Evolutionary conservation across 2,113 vertebrate species (phyloP), one percentile per base, ranked within the genome.

Genomic region (Murina feae): DNA sequence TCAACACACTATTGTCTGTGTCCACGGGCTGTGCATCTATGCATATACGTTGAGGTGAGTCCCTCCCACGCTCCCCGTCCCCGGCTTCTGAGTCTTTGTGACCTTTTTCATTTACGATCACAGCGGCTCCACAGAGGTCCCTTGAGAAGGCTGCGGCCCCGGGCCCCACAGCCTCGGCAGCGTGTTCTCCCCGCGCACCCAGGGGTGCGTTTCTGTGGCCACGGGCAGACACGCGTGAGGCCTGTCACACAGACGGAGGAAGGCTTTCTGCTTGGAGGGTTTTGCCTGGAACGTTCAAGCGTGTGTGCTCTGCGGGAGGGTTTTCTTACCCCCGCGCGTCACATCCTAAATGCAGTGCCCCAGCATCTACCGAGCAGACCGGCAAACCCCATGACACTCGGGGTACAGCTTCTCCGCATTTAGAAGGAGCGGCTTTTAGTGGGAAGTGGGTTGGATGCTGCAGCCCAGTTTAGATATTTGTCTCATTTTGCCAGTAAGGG

Each of bases 341-440:
- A 30, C 83, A 55, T 79, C 94, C 89, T 85, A 72, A 78, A 96
- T 65, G 66, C 91, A 93, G 1, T 74, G 87, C 44, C 66, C 84
- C 82, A 13, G 83, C 93, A 93, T 76, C 94, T 90, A 87, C 30
- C 30, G 78, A 87, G 58, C 14, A 86, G 95, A 93, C 66, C n/a
- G 81, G 81, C 60, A 58, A 55, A 91, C 94, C 53, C 94, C 95
- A 89, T 94, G 87, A 82, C 51, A 84, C 94, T 63, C 44, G 13
- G 35, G 96, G 90, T 93, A 90, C 82, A 71, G 91, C 91, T 93
- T 93, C 69, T 91, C 71, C 30, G 95, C 93, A 47, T 91, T 74
- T 69, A 28, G 58, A 86, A 94, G 71, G 42, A 91, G 49, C 21
- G 0, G 30, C 83, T 93, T 47, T 92, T 20, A 0, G 63, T 16